Evolutionary conservation across 1,140 invertebrate species (phyloP).

Genomic region (Vanessa atalanta): DNA sequence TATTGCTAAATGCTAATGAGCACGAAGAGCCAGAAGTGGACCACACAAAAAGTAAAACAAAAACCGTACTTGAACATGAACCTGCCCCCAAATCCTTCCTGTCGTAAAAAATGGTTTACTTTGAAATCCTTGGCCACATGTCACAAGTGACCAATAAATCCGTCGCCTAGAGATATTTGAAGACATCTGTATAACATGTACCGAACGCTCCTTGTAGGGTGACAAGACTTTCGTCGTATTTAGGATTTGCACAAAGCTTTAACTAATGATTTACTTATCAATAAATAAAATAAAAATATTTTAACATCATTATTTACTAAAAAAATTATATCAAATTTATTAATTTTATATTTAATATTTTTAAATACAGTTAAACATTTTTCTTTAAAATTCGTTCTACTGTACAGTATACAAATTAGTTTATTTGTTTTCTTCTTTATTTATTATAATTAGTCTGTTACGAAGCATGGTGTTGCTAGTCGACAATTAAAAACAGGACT

Average conservation of each 20-base stretch:
- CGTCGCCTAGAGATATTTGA: conserved; percentile 34
- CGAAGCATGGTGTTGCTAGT: neutral
- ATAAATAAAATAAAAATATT: neutral
- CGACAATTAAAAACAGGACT: neutral
- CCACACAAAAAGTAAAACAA: conserved; percentile 38
- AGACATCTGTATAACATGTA: conserved; percentile 47
- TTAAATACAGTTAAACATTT: too few relatives aligned
- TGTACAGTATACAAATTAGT: neutral
- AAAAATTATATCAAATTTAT: neutral
- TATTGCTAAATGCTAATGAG: neutral
- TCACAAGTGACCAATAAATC: conserved; percentile 52
- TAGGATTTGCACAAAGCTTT: neutral
- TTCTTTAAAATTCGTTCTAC: too few relatives aligned
- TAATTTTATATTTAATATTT: neutral
- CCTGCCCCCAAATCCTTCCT: conserved; percentile 25
- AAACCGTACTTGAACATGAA: conserved; percentile 17
- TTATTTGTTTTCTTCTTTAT: neutral
- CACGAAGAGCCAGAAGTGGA: neutral
- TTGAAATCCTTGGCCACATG: conserved; percentile 37
- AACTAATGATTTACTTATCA: neutral
- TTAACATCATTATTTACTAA: neutral
- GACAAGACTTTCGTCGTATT: neutral
- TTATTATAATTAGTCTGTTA: neutral
- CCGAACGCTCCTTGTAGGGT: neutral
- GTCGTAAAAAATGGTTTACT: conserved; percentile 37